Base-by-base conservation (phyloP, 2,888 invertebrate species). In the Stenurella melanura region DNA sequence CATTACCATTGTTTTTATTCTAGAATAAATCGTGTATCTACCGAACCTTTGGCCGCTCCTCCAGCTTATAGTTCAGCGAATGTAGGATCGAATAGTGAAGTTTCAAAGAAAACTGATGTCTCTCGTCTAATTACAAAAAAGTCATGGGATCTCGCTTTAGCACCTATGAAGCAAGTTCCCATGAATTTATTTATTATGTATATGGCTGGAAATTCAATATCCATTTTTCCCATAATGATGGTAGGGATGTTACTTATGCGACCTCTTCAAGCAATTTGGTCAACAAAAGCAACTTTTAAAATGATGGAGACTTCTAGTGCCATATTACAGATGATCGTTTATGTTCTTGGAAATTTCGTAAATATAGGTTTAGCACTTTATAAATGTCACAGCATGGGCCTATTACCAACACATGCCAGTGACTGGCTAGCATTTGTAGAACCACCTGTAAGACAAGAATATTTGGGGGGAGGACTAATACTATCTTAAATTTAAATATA, bases 181-280 rank as follows among this genome's bases (percentile, higher is more conserved):
- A 99, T 99, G 99, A 99, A 99, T 90, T 91, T 99, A 79, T 98
- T 99, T 89, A 97, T 99, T 77, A 98, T 99, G 98, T 99, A 99
- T 90, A 99, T 99, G 99, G 98, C 99, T 72, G 99, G 99, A 18
- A 98, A 97, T 89, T 98, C 98, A 0, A 98, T 99, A 86, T 99
- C 98, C 0, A 99, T 99, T 85, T 99, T 99, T 86, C 99, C 99
- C 0, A 99, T 99, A 66, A 99, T 99, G 99, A 99, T 99, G 99
- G 98, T 99, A 10, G 98, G 98, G 60, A 99, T 99, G 99, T 93
- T 99, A 90, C 95, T 99, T 85, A 95, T 99, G 86, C 92, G 98
- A 78, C 99, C 99, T 1, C 93, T 99, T 30, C 98, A 99, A 90
- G 98, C 99, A 2, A 92, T 99, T 74, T 96, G 99, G 89, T 92